phyloP scores from a whole-genome alignment of 2,888 invertebrate species.

The Xestia ashworthii region DNA sequence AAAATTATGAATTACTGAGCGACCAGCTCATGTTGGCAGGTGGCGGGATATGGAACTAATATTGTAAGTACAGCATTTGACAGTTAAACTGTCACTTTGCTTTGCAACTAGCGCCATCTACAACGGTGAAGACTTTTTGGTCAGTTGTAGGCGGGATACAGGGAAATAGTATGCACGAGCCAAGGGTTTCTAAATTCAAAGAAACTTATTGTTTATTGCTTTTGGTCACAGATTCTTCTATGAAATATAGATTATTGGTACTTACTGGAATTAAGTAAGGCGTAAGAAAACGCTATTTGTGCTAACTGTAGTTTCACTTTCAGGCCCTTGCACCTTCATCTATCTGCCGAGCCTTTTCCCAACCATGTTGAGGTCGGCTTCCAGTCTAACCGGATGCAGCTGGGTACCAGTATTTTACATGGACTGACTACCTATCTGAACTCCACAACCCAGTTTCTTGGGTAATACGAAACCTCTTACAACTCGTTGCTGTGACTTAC shows the following conservation, averaged over 20 bases:
- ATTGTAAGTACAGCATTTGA: neutral
- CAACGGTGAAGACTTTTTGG: constrained; percentile 10
- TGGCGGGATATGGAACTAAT: neutral
- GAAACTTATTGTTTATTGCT: neutral
- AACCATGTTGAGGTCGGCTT: neutral
- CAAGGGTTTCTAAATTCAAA: constrained; percentile 1
- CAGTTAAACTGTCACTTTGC: neutral
- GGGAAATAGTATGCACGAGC: neutral
- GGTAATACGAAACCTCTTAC: neutral
- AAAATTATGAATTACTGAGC: constrained; percentile 42
- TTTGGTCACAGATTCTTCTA: constrained; percentile 12
- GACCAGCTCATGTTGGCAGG: constrained; percentile 24
- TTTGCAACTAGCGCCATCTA: constrained; percentile 1
- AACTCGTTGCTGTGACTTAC: neutral
- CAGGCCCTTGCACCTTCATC: neutral
- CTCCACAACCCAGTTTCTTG: neutral
- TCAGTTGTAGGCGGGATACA: neutral
- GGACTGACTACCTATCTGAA: neutral
- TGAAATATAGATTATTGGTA: neutral
- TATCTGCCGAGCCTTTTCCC: neutral
- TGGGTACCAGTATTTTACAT: neutral
- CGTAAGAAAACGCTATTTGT: neutral
- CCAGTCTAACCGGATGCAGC: neutral
- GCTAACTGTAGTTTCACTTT: neutral
- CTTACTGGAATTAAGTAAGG: neutral